Evolutionary conservation across 2,113 vertebrate species (phyloP).

Genomic region (Aegithalos caudatus): DNA sequence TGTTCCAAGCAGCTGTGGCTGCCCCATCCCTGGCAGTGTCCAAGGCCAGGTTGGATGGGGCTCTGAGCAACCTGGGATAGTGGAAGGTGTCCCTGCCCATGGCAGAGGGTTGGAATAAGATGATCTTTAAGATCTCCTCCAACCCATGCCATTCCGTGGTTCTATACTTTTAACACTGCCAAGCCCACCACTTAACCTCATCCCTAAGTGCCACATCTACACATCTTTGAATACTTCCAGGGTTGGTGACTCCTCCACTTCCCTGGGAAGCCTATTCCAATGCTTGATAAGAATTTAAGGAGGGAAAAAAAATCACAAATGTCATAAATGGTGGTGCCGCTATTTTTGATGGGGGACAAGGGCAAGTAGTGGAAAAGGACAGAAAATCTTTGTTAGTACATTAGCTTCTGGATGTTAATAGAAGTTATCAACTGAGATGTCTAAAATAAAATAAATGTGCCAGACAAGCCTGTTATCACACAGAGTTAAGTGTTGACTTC

Average conservation of each 20-base stretch:
- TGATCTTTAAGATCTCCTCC: not conserved
- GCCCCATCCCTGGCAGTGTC: not conserved
- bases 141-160: not conserved
- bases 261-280: not conserved
- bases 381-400: not conserved
- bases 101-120: not conserved
- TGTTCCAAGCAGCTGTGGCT: not conserved
- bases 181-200: not conserved
- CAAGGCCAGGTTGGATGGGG: not conserved
- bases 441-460: not conserved
- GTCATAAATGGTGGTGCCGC: not conserved
- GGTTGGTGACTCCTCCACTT: not conserved
- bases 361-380: not conserved
- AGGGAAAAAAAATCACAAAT: not conserved
- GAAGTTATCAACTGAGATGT: not conserved
- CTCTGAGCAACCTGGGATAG: rapidly evolving
- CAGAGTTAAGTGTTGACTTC: not conserved
- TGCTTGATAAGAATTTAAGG: not conserved
- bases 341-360: not conserved
- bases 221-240: not conserved
- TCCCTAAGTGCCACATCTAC: not conserved
- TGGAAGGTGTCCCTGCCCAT: not conserved
- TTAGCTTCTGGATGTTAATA: not conserved
- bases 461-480: not conserved
- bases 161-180: not conserved